Base-by-base conservation (phyloP, 2,113 vertebrate species). In the Stigmatopora argus region DNA sequence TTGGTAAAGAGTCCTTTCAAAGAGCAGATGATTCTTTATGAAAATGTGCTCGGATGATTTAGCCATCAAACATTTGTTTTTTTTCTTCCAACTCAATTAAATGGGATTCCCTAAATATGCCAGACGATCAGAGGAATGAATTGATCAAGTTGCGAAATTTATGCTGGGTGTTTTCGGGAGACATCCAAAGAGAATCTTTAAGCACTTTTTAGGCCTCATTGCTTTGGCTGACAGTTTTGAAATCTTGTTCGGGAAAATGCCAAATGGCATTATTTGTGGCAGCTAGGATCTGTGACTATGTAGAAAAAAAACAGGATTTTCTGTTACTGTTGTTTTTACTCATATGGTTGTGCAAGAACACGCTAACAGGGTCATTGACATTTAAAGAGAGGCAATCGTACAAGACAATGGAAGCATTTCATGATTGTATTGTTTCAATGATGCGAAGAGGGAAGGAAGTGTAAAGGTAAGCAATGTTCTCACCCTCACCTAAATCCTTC, bases 171-270 rank as follows among this genome's bases (percentile, higher is more conserved):
- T 90, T 67, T 86, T 87, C 72, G 83, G 80, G 85, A 88, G 79
- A 89, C 85, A 88, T 90, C 90, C 90, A 91, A 91, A 91, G 89
- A 92, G 86, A 82, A 88, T 86, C 85, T 88, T 86, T 80, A 89
- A 89, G 91, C 91, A 92, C 90, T 92, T 92, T 90, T 79, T 38
- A 82, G 87, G 83, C 81, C 85, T 89, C 71, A 82, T 84, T 77
- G 82, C 84, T 89, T 87, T 74, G 78, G 83, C 83, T 88, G 70
- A 84, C 84, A 86, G 85, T 78, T 75, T 83, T 84, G 83, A 68
- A 82, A 80, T 79, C 81, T 83, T 65, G 78, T 74, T 60, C 78
- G 59, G 78, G 71, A 79, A 83, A 83, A 85, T 83, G 84, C 82
- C 82, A 81, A 74, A 85, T 75, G 79, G 89, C 83, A 82, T 88